A percentile compares a stretch with the other conserved stretches of the same genome.
Evolutionary conservation across 64 coral and sea anemone genomes (phyloP).

Genomic region (Porites australiensis): DNA sequence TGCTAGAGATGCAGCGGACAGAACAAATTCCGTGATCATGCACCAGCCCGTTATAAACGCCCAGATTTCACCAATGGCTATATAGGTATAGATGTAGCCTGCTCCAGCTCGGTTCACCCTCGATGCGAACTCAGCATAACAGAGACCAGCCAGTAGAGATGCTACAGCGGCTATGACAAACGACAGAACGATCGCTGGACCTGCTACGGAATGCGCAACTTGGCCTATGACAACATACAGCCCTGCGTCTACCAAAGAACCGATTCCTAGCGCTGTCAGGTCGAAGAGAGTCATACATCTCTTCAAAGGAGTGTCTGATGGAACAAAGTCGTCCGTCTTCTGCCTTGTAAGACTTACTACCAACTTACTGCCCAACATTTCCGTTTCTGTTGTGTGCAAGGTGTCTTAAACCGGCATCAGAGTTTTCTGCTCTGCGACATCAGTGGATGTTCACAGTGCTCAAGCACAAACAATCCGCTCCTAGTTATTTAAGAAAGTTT

Average conservation of each 20-base stretch:
- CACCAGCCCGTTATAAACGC: constrained; percentile 80
- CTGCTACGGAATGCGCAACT: constrained; percentile 63
- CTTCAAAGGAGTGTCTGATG: constrained; percentile 43
- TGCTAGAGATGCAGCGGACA: constrained; percentile 63
- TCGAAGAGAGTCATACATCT: constrained; percentile 83
- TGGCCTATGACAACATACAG: constrained; percentile 84
- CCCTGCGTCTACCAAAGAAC: constrained; percentile 70
- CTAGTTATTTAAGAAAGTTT: background rate
- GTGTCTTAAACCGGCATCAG: background rate
- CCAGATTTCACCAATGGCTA: constrained; percentile 73
- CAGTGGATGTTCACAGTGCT: background rate
- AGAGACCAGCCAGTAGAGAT: constrained; percentile 55
- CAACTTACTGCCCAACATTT: constrained; percentile 23
- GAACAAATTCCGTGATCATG: constrained; percentile 51
- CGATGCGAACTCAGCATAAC: constrained; percentile 83
- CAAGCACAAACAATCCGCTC: constrained; percentile 1
- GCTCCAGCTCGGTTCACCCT: constrained; percentile 72
- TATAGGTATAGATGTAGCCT: constrained; percentile 75
- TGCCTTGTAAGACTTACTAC: constrained; percentile 31
- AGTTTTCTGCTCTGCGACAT: background rate
- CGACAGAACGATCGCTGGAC: constrained; percentile 72
- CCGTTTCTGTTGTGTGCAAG: background rate
- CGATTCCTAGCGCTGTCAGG: constrained; percentile 82
- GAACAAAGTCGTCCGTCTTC: constrained; percentile 4
- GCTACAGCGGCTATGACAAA: constrained; percentile 81